These are phyloP conservation scores for Clarias fuscus DNA, from an alignment of 2,797 vertebrate species.

Conservation along the genomic window DNA sequence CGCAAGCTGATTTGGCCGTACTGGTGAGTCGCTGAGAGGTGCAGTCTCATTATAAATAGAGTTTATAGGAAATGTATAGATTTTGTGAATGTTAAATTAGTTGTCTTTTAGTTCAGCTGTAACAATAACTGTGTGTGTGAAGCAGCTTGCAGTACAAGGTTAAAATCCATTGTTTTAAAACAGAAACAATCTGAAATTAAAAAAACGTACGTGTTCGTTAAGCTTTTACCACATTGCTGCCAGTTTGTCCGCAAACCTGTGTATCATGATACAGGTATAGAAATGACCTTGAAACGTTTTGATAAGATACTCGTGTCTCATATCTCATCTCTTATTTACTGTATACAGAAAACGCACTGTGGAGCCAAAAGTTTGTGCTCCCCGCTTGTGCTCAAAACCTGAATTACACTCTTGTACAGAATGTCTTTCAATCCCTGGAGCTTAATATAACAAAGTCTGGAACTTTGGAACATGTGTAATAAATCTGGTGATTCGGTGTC, in stretches of 20 bases:
- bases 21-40: slow-evolving; percentile 78
- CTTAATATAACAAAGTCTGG: not conserved
- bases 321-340: not conserved
- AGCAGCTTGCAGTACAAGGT: not conserved
- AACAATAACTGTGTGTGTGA: not conserved
- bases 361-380: no score
- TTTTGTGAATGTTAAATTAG: not conserved
- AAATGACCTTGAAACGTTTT: no score
- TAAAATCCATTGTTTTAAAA: not conserved
- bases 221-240: no score
- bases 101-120: not conserved
- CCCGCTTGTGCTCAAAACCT: no score
- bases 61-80: not conserved
- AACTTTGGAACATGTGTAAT: not conserved
- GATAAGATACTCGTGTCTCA: no score
- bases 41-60: not conserved
- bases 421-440: no score
- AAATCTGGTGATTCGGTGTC: not conserved
- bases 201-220: no score
- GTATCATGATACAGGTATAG: no score
- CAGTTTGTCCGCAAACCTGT: no score
- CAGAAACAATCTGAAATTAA: no score
- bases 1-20: slow-evolving; percentile 94
- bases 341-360: not conserved
- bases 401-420: no score